Evolutionary conservation across 2,113 vertebrate genomes (phyloP).

Genomic region (Labeo rohita): DNA sequence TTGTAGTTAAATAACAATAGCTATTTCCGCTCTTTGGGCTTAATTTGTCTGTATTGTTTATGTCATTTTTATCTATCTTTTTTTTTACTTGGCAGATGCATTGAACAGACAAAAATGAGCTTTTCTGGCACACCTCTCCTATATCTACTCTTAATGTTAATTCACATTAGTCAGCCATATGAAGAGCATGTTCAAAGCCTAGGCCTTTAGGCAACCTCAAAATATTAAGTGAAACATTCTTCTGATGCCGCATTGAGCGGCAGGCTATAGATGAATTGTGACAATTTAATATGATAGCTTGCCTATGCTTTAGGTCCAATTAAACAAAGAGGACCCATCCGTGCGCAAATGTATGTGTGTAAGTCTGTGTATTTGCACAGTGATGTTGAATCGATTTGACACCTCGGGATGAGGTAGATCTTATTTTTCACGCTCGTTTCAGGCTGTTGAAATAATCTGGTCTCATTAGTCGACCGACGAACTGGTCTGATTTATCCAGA

Average conservation of each 20-base stretch:
- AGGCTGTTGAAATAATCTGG: slow-evolving; percentile 92
- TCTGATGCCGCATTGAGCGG: not conserved
- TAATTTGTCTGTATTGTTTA: too few relatives aligned
- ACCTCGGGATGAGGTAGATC: slow-evolving; percentile 89
- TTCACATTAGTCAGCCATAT: not conserved
- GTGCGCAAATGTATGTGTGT: slow-evolving; percentile 66
- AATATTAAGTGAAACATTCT: slow-evolving; percentile 19
- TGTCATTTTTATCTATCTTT: too few relatives aligned
- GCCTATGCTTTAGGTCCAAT: slow-evolving; percentile 72
- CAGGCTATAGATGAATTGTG: not conserved
- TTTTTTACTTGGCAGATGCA: not conserved
- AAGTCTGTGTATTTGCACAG: slow-evolving; percentile 77
- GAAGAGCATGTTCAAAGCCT: not conserved
- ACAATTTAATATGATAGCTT: slow-evolving; percentile 68
- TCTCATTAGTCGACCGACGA: slow-evolving; percentile 93
- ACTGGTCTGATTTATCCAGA: slow-evolving; percentile 95
- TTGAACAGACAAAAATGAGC: not conserved
- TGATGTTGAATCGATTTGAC: slow-evolving; percentile 95
- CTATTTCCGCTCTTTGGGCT: too few relatives aligned
- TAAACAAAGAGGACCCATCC: slow-evolving; percentile 37
- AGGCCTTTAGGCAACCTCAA: not conserved
- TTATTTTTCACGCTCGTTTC: slow-evolving; percentile 90
- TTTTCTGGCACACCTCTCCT: not conserved
- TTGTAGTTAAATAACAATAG: too few relatives aligned
- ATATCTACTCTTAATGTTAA: not conserved